A percentile compares a stretch with the other conserved stretches of the same genome.
phyloP scores from a whole-genome alignment of 2,888 invertebrate species.

The Microctonus aethiopoides region DNA sequence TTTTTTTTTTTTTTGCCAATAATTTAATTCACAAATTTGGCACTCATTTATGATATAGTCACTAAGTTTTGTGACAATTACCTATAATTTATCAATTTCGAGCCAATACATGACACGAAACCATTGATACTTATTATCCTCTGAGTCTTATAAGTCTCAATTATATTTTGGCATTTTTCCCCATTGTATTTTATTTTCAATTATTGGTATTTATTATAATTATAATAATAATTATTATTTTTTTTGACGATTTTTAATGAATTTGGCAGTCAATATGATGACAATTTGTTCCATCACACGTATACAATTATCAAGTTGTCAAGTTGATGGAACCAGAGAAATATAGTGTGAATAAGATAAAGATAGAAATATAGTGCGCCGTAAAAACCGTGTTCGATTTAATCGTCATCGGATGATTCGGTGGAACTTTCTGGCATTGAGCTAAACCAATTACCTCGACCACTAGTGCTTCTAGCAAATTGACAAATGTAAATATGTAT shows the following conservation, averaged over 20 bases:
- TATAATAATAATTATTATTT: constrained; percentile 24
- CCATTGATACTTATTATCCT: neutral
- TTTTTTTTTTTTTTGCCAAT: too few relatives aligned
- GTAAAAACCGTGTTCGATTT: constrained; percentile 37
- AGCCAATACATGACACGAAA: neutral
- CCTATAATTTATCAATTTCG: neutral
- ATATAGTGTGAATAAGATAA: neutral
- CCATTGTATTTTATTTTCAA: neutral
- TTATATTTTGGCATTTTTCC: neutral
- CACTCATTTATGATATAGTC: constrained; percentile 46
- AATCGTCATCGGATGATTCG: constrained; percentile 67
- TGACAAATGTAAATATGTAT: constrained; percentile 8
- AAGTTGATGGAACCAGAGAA: neutral
- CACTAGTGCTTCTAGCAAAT: constrained; percentile 62
- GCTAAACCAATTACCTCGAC: constrained; percentile 70
- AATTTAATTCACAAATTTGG: constrained; percentile 32
- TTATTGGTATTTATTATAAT: constrained; percentile 15
- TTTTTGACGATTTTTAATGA: neutral
- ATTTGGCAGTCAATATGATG: constrained; percentile 6
- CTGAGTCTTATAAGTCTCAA: neutral
- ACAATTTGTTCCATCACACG: neutral
- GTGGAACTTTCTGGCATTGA: constrained; percentile 70
- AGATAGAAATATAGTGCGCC: neutral
- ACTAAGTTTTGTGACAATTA: neutral
- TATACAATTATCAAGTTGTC: neutral